phyloP scores from a whole-genome alignment of 2,888 invertebrate genomes.

The Aphidius colemani region DNA sequence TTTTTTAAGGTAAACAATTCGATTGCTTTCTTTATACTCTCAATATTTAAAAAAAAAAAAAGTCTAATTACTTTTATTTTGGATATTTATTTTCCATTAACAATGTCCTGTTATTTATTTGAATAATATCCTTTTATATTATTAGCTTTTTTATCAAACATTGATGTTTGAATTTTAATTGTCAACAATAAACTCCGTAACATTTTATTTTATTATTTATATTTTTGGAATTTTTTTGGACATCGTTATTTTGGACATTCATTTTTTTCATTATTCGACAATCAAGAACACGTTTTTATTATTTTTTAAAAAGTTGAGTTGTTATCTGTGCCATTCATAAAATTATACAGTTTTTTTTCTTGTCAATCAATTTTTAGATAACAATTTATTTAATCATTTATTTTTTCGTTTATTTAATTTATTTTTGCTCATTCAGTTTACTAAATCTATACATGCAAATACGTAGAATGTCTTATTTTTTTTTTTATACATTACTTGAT shows the following conservation, averaged over 20 bases:
- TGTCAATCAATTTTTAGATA: slow-evolving; percentile 1
- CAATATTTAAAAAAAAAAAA: background rate
- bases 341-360: background rate
- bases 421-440: slow-evolving; percentile 9
- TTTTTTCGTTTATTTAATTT: slow-evolving; percentile 26
- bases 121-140: too few species aligned
- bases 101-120: too few species aligned
- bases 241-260: background rate
- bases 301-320: slow-evolving; percentile 11
- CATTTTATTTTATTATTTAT: slow-evolving; percentile 2
- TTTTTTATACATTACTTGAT: slow-evolving; percentile 27
- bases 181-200: slow-evolving; percentile 8
- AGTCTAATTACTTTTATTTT: slow-evolving; percentile 6
- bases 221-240: background rate
- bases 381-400: slow-evolving; percentile 9
- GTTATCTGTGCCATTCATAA: slow-evolving; percentile 9
- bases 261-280: background rate
- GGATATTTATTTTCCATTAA: slow-evolving; percentile 1
- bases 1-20: background rate
- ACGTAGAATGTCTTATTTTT: slow-evolving; percentile 23
- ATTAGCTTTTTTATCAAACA: background rate
- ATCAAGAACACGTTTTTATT: slow-evolving; percentile 7
- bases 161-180: slow-evolving; percentile 4
- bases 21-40: background rate
- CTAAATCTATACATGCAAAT: slow-evolving; percentile 33